Base-by-base conservation (phyloP, 1,140 invertebrate genomes). In the Dendroctonus ponderosae region DNA sequence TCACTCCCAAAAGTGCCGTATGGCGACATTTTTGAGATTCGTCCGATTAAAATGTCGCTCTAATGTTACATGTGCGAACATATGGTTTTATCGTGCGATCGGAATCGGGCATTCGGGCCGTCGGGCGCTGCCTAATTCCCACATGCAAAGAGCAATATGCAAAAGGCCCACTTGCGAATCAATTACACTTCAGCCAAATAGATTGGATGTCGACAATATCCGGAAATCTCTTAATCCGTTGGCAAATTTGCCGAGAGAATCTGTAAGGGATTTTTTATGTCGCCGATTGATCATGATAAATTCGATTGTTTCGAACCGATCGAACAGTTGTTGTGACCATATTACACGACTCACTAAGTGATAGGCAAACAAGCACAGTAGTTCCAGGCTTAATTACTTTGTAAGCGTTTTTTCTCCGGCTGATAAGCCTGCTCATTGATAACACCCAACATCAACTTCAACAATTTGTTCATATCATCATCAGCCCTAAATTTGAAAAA, bases 311-410 rank as follows among this genome's bases (percentile, higher is more conserved):
- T 3, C 6, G 49, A 42, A 52, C 5, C 58, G 51, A 51, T 58
- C 53, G 62, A 67, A 69, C 71, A 72, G 71, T 71, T 72, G 71
- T 72, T 69, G 65, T 70, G 56, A 70, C 65, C 67, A 68, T 72
- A 72, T 72, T 72, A 71, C 71, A 72, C 62, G 70, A 48, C 63
- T 69, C 65, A 71, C 69, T 69, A 70, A 72, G 71, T 72, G 71
- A 72, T 71, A 70, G 69, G 70, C 62, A 72, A 72, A 72, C 70
- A 72, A 54, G 59, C 64, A 69, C 71, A 65, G 70, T 72, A 70
- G 71, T 71, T 68, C 43, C 46, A 56, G 66, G 64, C 63, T 54
- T 69, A 72, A 72, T 71, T 62, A 57, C 64, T 64, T 64, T 66
- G 53, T 70, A 70, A 70, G 8, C 43, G 43, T 69, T 66, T 69